Evolutionary conservation across 2,113 vertebrate genomes (phyloP).

Genomic region (Erythrocebus patas): DNA sequence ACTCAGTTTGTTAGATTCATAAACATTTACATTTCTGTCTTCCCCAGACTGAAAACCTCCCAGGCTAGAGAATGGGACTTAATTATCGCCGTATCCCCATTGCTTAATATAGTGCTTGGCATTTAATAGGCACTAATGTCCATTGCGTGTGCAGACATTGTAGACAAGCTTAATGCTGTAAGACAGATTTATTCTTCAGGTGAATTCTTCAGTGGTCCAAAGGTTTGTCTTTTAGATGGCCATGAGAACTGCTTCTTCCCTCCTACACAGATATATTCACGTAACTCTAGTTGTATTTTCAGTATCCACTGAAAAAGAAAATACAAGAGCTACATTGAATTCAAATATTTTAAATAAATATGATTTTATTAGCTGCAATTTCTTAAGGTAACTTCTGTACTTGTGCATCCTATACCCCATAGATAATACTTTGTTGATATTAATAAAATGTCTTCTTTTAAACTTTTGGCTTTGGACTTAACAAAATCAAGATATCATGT

Average conservation of each 20-base stretch:
- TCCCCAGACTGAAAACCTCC: background rate
- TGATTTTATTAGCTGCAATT: background rate
- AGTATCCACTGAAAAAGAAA: slow-evolving; percentile 5
- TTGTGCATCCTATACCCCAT: background rate
- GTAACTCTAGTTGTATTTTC: background rate
- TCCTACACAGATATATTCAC: background rate
- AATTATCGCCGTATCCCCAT: slow-evolving; percentile 16
- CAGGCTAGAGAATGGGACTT: background rate
- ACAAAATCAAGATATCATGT: background rate
- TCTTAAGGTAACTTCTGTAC: background rate
- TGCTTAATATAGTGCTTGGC: slow-evolving; percentile 9
- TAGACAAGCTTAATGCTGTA: background rate
- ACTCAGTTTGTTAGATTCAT: slow-evolving; percentile 45
- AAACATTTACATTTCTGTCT: slow-evolving; percentile 21
- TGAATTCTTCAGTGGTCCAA: background rate
- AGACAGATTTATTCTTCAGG: background rate
- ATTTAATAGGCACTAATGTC: background rate
- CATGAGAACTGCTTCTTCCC: background rate
- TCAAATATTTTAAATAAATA: background rate
- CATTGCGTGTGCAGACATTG: background rate
- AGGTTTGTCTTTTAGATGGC: background rate
- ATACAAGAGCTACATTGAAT: background rate
- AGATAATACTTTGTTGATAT: background rate
- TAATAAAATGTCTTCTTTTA: slow-evolving; percentile 20
- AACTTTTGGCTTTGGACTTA: slow-evolving; percentile 31